Base-by-base conservation (phyloP, 92 coral and sea anemone genomes). In the Zoanthus sansibaricus region DNA sequence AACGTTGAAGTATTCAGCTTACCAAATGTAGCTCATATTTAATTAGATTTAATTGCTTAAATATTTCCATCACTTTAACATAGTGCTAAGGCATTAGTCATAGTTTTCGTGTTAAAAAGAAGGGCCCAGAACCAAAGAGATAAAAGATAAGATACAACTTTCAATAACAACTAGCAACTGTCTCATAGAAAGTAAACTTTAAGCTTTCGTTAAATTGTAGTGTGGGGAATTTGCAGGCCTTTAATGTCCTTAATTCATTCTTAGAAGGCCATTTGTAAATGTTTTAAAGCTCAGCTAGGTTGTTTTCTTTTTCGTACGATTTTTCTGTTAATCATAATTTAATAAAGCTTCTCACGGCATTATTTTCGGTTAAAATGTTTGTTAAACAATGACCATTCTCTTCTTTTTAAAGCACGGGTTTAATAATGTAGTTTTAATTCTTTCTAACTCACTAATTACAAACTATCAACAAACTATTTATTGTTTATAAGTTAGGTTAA, bases 151-250 rank as follows among this genome's bases (percentile, higher is more conserved):
- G 45, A 80, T 45, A 15, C 45, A 25, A 30, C 37, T 62, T 11
- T 79, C 73, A 62, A 7, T 79, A 48, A 14, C 17, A 44, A 3
- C 62, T 46, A 4, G 30, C 37, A 66, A 9, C 4, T 42, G 37
- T 61, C 45, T 62, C 17, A 10, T 32, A 67, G 44, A 47, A 14
- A 48, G 44, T 58, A 33, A 79, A 25, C 13, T 51, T 49, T 21
- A 79, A 54, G 31, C 49, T 61, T 46, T 14, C 18, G 7, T 67
- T 44, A 79, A 20, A 13, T n/a, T 3, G 64, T 61, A 44, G 54
- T 42, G n/a, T 78, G 83, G 54, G 56, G 83, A 77, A 64, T 37
- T 44, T 79, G 84, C 73, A 64, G 69, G 75, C 37, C 75, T 80
- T 62, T 80, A 44, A 67, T 21, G 45, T 12, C 75, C 66, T 66